phyloP scores from a whole-genome alignment of 2,113 vertebrate genomes.

The Phainopepla nitens region DNA sequence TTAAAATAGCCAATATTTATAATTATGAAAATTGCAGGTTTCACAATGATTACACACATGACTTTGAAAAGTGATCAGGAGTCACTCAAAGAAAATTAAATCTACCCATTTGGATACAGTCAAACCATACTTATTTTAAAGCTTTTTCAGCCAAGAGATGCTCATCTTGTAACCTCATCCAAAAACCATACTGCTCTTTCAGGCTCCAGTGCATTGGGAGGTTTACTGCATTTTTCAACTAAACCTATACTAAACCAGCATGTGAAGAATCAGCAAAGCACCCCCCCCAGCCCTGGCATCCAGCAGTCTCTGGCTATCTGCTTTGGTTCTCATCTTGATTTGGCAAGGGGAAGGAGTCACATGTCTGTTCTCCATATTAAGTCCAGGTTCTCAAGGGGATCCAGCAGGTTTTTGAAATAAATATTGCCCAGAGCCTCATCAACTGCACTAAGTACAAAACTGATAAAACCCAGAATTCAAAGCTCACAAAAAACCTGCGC shows the following conservation, averaged over 20 bases:
- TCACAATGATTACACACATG: slow-evolving; percentile 28
- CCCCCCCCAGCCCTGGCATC: background rate
- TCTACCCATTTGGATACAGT: background rate
- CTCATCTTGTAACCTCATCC: background rate
- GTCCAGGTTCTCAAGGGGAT: background rate
- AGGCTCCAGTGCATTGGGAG: background rate
- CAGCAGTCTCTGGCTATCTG: background rate
- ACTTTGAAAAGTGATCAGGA: slow-evolving; percentile 27
- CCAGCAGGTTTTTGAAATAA: background rate
- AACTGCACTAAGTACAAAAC: background rate
- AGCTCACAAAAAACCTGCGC: background rate
- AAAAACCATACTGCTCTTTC: background rate
- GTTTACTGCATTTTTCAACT: background rate
- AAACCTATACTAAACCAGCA: background rate
- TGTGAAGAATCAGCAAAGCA: background rate
- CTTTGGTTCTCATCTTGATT: background rate
- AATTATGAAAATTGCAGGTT: slow-evolving; percentile 31
- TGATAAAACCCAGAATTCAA: background rate
- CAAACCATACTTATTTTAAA: background rate
- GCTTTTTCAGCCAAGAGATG: background rate
- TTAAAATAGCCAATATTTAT: slow-evolving; percentile 30
- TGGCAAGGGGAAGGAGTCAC: background rate
- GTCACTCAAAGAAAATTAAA: background rate
- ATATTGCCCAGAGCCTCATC: background rate
- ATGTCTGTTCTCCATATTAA: background rate